Evolutionary conservation across 92 coral and sea anemone species (phyloP), one percentile per base, ranked within the genome.

Genomic region (Muricea muricata): DNA sequence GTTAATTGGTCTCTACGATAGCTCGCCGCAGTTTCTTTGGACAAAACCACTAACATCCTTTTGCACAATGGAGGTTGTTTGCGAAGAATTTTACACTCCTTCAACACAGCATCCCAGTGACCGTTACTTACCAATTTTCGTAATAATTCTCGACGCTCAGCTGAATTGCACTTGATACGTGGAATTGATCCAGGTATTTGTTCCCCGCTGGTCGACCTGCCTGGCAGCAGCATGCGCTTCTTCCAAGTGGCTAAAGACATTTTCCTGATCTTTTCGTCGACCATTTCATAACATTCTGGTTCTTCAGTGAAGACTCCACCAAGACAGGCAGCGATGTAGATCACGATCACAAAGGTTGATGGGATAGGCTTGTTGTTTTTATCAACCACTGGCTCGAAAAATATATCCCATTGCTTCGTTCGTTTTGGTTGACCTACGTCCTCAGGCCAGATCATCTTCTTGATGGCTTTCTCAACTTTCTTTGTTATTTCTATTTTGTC

Each of bases 271-370:
- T 41, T 20, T 31, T 72, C 85, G 29, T 57, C 32, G 6, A 57
- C 66, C 32, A 86, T 56, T 47, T 86, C 56, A 68, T 86, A 86
- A 56, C 85, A 67, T n/a, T 86, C 86, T 7, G 90, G 90, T 29
- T 79, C 34, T 0, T 25, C 69, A 24, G 65, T 24, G 63, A n/a
- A n/a, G n/a, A n/a, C n/a, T n/a, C n/a, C n/a, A n/a, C n/a, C n/a
- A n/a, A n/a, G n/a, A n/a, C n/a, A n/a, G n/a, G n/a, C n/a, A n/a
- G n/a, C n/a, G n/a, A n/a, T n/a, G n/a, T n/a, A n/a, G n/a, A n/a
- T n/a, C n/a, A n/a, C n/a, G n/a, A n/a, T n/a, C n/a, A n/a, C n/a
- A n/a, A n/a, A n/a, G n/a, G n/a, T n/a, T n/a, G n/a, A n/a, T n/a
- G n/a, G n/a, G n/a, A n/a, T n/a, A n/a, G n/a, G n/a, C n/a, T n/a